Evolutionary conservation across 2,797 vertebrate species (phyloP).

Genomic region (Babyrousa celebensis): DNA sequence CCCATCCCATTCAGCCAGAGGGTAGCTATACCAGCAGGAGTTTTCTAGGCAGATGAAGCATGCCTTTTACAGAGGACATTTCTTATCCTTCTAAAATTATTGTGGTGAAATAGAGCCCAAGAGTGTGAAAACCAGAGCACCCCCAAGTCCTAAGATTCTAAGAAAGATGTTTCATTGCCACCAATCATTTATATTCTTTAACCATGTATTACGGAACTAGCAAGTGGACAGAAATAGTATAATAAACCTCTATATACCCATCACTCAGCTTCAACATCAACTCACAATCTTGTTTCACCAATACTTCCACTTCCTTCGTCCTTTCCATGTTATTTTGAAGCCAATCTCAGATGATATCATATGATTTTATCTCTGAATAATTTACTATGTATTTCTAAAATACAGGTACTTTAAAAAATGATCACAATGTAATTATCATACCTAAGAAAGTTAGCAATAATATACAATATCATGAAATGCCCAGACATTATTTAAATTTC

Average conservation of each 20-base stretch:
- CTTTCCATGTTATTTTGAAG: slow-evolving; percentile 29
- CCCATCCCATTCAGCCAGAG: not conserved
- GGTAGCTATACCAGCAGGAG: not conserved
- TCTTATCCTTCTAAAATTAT: slow-evolving; percentile 3
- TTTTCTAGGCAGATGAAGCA: not conserved
- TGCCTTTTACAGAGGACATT: not conserved
- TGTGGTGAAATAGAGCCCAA: not conserved
- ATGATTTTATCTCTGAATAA: slow-evolving; percentile 30
- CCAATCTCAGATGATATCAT: not conserved
- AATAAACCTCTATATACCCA: not conserved
- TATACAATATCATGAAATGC: slow-evolving; percentile 4
- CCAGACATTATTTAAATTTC: slow-evolving; percentile 7
- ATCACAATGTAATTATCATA: not conserved
- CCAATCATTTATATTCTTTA: slow-evolving; percentile 18
- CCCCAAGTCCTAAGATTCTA: not conserved
- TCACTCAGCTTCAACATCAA: not conserved
- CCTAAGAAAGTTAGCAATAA: slow-evolving; percentile 48
- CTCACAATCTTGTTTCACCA: not conserved
- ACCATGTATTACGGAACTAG: not conserved
- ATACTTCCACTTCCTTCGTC: not conserved
- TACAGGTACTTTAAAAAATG: not conserved
- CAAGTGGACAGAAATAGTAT: not conserved
- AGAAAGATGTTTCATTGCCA: not conserved
- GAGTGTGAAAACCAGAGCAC: not conserved
- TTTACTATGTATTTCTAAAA: slow-evolving; percentile 37